Evolutionary conservation across 2,797 vertebrate species (phyloP), one percentile per base, ranked within the genome.

Genomic region (Neosilurus hyrtlii): DNA sequence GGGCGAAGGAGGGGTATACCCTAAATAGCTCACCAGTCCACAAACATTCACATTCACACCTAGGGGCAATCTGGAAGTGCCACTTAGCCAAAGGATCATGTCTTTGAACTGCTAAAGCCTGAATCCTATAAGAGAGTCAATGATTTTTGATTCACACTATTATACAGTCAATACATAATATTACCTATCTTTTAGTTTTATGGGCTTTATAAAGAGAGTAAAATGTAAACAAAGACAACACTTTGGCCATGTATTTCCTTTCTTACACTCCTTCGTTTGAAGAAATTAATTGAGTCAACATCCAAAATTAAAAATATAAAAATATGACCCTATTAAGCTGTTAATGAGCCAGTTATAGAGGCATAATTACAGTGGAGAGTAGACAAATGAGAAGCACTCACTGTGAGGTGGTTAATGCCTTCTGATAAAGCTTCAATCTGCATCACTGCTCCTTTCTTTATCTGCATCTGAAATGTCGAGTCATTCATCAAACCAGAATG

Each of bases 381-480:
- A 54, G 35, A 73, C 3, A 49, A 43, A 30, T 18, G n/a, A 26
- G 54, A 56, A 49, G 24, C 88, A 93, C 96, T 82, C 95, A 98
- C 96, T 91, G 96, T 97, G 80, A 98, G 96, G 87, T 96, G 96
- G 91, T 91, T 96, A 92, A 98, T 97, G 93, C 95, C 96, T 92
- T 96, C 95, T 91, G 96, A 98, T 86, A 97, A 93, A 86, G 95
- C 95, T 91, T 96, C 96, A 92, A 97, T 97, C 92, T 97, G 95
- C 90, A 94, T 94, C 88, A 94, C 93, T 81, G 95, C 93, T 82
- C 94, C 95, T 94, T 96, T 95, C 76, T 95, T 95, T 89, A 93
- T 93, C 89, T 90, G 94, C 95, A 96, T 96, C 96, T 98, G 96
- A 88, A 97, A 96, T 91, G 94, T 59, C 80, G 93, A 91, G 90